phyloP scores from a whole-genome alignment of 2,113 vertebrate genomes.

The Sminthopsis crassicaudata region DNA sequence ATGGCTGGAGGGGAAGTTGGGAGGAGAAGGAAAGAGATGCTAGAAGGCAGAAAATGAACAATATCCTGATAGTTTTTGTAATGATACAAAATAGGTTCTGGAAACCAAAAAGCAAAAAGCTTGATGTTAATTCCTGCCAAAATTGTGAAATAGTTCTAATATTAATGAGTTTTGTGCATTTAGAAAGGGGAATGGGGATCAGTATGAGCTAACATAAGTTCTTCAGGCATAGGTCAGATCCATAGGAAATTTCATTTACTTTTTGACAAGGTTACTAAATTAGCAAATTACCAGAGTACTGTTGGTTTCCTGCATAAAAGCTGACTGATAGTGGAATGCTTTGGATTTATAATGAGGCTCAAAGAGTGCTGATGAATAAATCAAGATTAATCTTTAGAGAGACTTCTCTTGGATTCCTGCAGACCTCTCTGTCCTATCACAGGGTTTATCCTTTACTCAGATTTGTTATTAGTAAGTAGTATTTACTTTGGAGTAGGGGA shows the following conservation, averaged over 20 bases:
- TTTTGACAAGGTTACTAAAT: not conserved
- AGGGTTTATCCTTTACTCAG: not conserved
- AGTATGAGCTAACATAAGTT: not conserved
- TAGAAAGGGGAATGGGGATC: not conserved
- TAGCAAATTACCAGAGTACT: not conserved
- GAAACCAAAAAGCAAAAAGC: not conserved
- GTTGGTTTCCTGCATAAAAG: not conserved
- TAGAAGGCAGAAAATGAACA: not conserved
- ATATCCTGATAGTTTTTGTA: not conserved
- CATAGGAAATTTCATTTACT: not conserved
- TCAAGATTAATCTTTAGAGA: not conserved
- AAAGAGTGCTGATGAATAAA: not conserved
- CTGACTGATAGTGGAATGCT: not conserved
- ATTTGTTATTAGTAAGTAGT: not conserved
- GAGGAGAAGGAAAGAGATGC: not conserved
- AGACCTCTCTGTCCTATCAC: not conserved
- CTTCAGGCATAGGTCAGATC: not conserved
- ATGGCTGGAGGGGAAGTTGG: too few relatives aligned
- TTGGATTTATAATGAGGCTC: not conserved
- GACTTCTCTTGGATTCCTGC: not conserved
- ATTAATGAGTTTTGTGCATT: not conserved
- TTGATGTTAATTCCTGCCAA: not conserved
- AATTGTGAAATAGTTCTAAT: not conserved
- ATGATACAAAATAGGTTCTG: not conserved
- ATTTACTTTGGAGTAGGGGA: not conserved